phyloP scores from a whole-genome alignment of 2,888 invertebrate species.

The Andrena bicolor region DNA sequence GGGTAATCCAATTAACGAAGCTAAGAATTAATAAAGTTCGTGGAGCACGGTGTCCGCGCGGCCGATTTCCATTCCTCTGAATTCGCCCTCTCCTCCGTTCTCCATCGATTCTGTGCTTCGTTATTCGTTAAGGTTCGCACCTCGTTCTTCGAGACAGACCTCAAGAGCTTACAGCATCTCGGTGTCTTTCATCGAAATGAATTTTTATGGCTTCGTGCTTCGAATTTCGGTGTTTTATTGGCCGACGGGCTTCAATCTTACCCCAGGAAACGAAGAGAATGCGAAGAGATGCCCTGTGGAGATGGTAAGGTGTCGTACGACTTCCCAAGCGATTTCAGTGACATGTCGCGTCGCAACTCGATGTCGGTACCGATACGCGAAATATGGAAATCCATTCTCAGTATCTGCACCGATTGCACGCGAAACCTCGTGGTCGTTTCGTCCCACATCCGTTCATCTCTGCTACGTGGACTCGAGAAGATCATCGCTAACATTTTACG shows the following conservation, averaged over 20 bases:
- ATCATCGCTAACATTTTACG: slow-evolving; percentile 28
- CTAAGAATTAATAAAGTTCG: slow-evolving; percentile 71
- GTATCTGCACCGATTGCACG: background rate
- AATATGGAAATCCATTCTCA: background rate
- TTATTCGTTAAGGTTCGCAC: slow-evolving; percentile 9
- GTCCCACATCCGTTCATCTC: slow-evolving; percentile 3
- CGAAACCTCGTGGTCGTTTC: slow-evolving; percentile 4
- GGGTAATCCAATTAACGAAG: slow-evolving; percentile 74
- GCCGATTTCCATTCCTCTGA: slow-evolving; percentile 47
- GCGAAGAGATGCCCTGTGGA: background rate
- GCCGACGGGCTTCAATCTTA: background rate
- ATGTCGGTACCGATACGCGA: background rate
- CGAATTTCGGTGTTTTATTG: slow-evolving; percentile 13
- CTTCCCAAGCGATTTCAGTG: background rate
- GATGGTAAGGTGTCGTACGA: background rate
- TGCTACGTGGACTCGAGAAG: slow-evolving; percentile 9
- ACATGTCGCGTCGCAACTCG: background rate
- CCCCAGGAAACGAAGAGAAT: background rate
- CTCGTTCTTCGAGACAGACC: background rate
- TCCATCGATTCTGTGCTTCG: slow-evolving; percentile 17
- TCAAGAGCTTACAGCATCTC: background rate
- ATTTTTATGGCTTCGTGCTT: slow-evolving; percentile 22
- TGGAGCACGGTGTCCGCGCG: slow-evolving; percentile 18
- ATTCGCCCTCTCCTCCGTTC: slow-evolving; percentile 3
- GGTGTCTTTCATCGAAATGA: slow-evolving; percentile 17